These are phyloP conservation scores for Eupithecia dodoneata DNA, from an alignment of 2,888 invertebrate species.

Conservation along the genomic window DNA sequence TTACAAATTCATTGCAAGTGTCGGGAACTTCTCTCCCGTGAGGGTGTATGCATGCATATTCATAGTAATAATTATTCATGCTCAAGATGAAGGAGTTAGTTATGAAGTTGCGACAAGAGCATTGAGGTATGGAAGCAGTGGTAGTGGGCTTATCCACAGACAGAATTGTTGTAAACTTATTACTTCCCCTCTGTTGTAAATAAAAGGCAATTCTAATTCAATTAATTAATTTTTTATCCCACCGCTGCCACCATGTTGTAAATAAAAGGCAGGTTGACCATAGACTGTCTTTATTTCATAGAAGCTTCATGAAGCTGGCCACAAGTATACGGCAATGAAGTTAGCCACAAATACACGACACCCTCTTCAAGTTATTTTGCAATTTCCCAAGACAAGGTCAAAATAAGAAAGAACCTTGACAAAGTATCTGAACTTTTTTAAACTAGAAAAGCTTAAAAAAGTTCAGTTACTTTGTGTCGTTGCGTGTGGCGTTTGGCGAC, in stretches of 20 bases:
- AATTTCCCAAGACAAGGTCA: background rate
- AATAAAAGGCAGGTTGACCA: too few species aligned
- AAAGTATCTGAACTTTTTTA: background rate
- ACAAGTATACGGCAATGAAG: too few species aligned
- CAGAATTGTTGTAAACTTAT: background rate
- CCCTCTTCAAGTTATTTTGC: background rate
- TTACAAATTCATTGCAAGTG: slow-evolving; percentile 44
- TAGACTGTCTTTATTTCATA: too few species aligned
- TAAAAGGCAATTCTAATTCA: too few species aligned
- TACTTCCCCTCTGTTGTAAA: too few species aligned
- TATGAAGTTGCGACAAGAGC: slow-evolving; percentile 29
- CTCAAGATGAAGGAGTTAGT: slow-evolving; percentile 35
- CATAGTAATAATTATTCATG: slow-evolving; percentile 33
- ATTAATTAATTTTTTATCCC: too few species aligned
- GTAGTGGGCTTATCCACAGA: background rate
- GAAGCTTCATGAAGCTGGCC: too few species aligned
- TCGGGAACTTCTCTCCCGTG: slow-evolving; percentile 34
- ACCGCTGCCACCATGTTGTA: too few species aligned
- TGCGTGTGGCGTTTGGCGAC: background rate
- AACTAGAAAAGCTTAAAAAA: background rate
- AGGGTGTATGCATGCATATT: slow-evolving; percentile 35
- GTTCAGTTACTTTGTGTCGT: too few species aligned
- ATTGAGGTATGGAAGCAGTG: slow-evolving; percentile 9
- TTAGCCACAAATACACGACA: too few species aligned
- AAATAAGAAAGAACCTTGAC: background rate